A percentile compares a stretch with the other conserved stretches of the same genome.
phyloP scores from a whole-genome alignment of 1,140 invertebrate species.

The Holotrichia oblita region DNA sequence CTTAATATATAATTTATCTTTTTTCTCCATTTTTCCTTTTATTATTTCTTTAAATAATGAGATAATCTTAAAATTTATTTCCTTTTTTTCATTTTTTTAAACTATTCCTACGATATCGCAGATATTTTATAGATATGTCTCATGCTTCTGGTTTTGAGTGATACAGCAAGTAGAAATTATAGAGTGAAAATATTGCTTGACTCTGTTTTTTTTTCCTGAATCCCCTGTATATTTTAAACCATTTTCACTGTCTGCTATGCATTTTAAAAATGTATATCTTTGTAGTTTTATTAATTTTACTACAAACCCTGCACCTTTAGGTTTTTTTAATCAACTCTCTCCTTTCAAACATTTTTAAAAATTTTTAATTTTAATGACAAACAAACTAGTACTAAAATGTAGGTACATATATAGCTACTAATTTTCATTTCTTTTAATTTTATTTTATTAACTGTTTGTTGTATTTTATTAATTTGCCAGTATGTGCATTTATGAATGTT shows the following conservation, averaged over 20 bases:
- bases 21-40: neutral
- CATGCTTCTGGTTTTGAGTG: constrained; percentile 35
- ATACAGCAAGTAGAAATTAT: constrained; percentile 14
- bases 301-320: constrained; percentile 14
- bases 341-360: neutral
- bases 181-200: constrained; percentile 32
- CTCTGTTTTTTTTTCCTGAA: constrained; percentile 6
- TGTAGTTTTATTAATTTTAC: neutral
- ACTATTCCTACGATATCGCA: constrained; percentile 40
- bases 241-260: neutral
- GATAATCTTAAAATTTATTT: neutral
- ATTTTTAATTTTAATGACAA: neutral
- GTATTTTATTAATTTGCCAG: constrained; percentile 20
- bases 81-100: neutral
- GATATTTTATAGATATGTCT: constrained; percentile 42
- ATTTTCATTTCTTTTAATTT: constrained; percentile 8
- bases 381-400: constrained; percentile 41
- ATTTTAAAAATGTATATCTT: neutral
- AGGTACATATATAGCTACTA: constrained; percentile 55
- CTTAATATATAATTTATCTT: neutral
- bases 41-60: neutral
- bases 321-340: neutral
- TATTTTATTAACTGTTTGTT: constrained; percentile 29
- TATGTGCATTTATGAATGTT: constrained; percentile 26
- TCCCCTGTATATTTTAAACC: neutral